Evolutionary conservation across 2,888 invertebrate species (phyloP), one percentile per base, ranked within the genome.

Genomic region (Lapara coniferarum): DNA sequence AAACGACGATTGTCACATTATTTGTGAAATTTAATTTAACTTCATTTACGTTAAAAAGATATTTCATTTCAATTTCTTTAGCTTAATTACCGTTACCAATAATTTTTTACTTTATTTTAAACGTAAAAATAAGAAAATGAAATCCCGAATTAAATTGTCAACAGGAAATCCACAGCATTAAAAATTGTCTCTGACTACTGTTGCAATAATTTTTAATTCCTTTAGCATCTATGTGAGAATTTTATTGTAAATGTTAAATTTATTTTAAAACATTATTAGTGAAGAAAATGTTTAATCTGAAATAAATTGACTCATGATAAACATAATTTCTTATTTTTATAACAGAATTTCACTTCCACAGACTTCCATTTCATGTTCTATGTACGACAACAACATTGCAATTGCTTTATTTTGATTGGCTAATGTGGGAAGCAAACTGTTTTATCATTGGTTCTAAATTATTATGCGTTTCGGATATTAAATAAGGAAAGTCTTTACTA

Each of bases 41-140:
- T 68, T 76, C 81, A 80, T 84, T 84, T 74, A 80, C 75, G 69
- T 70, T 77, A 57, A 81, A 81, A 78, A 85, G 84, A 90, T 86
- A 85, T 90, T 86, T 85, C 89, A 91, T 91, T 84, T 86, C 89
- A 87, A 83, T 75, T 79, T 84, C 78, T 84, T 84, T 77, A 68
- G 58, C 72, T 66, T 72, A 75, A 69, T 71, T 77, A 68, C 67
- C 76, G 69, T 71, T 80, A 85, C 86, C 75, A 78, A 80, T 81
- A 85, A 81, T 86, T 85, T 81, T 70, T 74, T 67, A 72, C 49
- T 46, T 63, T 46, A 49, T 63, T 63, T 63, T 72, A 69, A 71
- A 73, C 71, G 78, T 80, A 10, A 51, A 77, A 70, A 74, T 74
- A 55, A 73, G 70, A 71, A 77, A 83, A 80, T 79, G n/a, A 51